Evolutionary conservation across 2,113 vertebrate species (phyloP).

Genomic region (Tachysurus fulvidraco): DNA sequence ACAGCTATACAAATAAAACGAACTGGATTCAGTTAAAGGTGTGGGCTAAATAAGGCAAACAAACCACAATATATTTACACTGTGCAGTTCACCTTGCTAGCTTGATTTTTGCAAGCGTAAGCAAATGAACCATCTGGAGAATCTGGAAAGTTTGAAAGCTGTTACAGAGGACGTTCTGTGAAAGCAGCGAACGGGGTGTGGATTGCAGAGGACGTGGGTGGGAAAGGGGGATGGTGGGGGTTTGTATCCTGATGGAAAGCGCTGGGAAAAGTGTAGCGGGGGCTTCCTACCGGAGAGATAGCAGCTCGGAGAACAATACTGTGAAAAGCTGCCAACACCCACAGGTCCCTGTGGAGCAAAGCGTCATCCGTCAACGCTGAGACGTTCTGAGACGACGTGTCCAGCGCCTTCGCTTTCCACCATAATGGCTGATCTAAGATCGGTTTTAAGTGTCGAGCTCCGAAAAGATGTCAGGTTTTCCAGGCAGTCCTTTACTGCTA

Average conservation of each 20-base stretch:
- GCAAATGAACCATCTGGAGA: conserved; percentile 24
- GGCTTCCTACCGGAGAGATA: conserved; percentile 53
- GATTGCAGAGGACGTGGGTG: conserved; percentile 20
- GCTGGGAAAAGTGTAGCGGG: conserved; percentile 31
- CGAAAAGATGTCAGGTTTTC: background rate
- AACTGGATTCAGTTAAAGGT: too few relatives aligned
- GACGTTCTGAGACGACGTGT: conserved; percentile 30
- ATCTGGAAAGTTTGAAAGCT: background rate
- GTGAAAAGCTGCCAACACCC: conserved; percentile 56
- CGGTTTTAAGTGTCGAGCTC: background rate
- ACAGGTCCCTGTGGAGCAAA: conserved; percentile 9
- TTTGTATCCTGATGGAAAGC: conserved; percentile 45
- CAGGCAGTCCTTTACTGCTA: background rate
- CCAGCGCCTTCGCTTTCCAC: background rate
- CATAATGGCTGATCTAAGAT: background rate
- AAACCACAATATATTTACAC: background rate
- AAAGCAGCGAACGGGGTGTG: conserved; percentile 7
- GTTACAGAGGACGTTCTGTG: conserved; percentile 44
- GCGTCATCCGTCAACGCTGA: conserved; percentile 39
- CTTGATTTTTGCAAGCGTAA: conserved; percentile 23
- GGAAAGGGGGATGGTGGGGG: background rate
- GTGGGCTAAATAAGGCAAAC: background rate
- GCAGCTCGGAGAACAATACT: conserved; percentile 51
- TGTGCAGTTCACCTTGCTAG: background rate
- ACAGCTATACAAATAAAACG: too few relatives aligned